These are phyloP conservation scores for Fukomys damarensis DNA, from an alignment of 2,113 vertebrate species.

Conservation along the genomic window DNA sequence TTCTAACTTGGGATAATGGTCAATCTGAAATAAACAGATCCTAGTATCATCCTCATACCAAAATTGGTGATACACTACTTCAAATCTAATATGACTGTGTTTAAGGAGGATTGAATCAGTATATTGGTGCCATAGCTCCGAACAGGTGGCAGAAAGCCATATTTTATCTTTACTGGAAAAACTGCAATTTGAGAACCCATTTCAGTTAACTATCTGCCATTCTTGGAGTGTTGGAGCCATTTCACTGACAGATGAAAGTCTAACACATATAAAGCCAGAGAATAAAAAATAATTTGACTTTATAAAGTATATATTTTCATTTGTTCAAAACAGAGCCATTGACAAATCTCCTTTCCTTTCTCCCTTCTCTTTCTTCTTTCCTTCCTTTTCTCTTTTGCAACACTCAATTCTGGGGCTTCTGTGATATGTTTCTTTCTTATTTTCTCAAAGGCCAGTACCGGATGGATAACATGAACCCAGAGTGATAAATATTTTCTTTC, in stretches of 20 bases:
- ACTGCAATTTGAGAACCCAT: conserved; percentile 55
- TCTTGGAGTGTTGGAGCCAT: conserved; percentile 22
- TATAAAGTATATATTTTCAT: conserved; percentile 56
- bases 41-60: background rate
- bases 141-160: conserved; percentile 48
- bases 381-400: background rate
- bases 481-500: background rate
- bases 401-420: background rate
- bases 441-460: background rate
- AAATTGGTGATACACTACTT: background rate
- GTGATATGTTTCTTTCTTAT: background rate
- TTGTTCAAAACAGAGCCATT: conserved; percentile 46
- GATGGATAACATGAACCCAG: background rate
- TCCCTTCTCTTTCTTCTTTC: background rate
- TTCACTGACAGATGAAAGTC: conserved; percentile 63
- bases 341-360: background rate
- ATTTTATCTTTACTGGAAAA: conserved; percentile 66
- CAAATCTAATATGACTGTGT: background rate
- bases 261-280: conserved; percentile 14
- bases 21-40: conserved; percentile 29
- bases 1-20: conserved; percentile 41
- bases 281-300: conserved; percentile 34
- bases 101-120: background rate
- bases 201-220: conserved; percentile 20
- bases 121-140: background rate